Evolutionary conservation across 1,140 invertebrate species (phyloP).

Genomic region (Drosophila neocordata): DNA sequence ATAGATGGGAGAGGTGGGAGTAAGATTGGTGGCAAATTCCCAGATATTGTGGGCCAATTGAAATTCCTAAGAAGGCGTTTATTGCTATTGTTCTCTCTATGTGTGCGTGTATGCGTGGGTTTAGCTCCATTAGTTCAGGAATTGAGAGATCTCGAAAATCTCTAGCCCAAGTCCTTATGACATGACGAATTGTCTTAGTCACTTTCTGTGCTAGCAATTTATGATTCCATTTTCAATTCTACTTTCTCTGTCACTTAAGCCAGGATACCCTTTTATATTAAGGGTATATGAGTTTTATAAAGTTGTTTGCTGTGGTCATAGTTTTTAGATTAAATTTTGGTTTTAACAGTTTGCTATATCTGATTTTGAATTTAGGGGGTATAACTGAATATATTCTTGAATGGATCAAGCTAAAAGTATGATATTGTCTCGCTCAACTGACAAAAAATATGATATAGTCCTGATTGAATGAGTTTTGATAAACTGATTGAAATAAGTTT

Average conservation of each 20-base stretch:
- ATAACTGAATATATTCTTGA: too few relatives aligned
- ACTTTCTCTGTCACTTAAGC: neutral
- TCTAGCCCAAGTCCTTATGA: conserved; percentile 47
- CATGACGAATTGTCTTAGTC: conserved; percentile 75
- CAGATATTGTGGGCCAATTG: conserved; percentile 55
- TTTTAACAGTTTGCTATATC: too few relatives aligned
- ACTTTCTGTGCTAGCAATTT: conserved; percentile 46
- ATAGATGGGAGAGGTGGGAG: neutral
- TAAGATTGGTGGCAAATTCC: neutral
- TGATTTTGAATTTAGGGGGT: too few relatives aligned
- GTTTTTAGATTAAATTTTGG: too few relatives aligned
- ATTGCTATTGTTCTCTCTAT: conserved; percentile 22
- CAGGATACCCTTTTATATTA: neutral
- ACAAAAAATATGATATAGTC: too few relatives aligned
- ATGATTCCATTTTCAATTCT: conserved; percentile 14
- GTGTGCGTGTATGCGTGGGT: conserved; percentile 4
- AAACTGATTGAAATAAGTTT: too few relatives aligned
- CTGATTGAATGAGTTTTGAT: too few relatives aligned
- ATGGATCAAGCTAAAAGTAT: too few relatives aligned
- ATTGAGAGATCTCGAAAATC: conserved; percentile 60
- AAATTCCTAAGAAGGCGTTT: conserved; percentile 65
- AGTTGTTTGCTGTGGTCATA: too few relatives aligned
- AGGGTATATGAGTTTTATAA: neutral
- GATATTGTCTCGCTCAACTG: too few relatives aligned
- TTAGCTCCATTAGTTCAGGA: conserved; percentile 58